A percentile compares a stretch with the other conserved stretches of the same genome.
These are phyloP conservation scores for Gymnopithys bicolor DNA, from an alignment of 2,797 vertebrate species.

Conservation along the genomic window DNA sequence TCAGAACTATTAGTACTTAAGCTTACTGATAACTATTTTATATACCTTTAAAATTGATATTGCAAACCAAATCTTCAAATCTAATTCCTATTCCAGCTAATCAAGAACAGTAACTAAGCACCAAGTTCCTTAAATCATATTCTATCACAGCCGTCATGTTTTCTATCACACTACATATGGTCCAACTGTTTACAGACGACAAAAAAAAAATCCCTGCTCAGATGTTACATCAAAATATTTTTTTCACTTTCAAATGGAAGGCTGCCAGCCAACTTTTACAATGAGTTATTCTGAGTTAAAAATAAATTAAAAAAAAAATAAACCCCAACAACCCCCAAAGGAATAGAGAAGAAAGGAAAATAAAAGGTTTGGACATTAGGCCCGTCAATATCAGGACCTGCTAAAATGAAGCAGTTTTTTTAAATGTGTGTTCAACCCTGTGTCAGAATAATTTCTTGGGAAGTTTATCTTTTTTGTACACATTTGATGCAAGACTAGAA, in stretches of 20 bases:
- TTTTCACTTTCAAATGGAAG: constrained; percentile 80
- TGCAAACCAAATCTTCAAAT: constrained; percentile 51
- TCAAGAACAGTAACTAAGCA: constrained; percentile 74
- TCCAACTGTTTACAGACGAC: constrained; percentile 82
- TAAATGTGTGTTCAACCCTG: not conserved
- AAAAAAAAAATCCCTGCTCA: constrained; percentile 80
- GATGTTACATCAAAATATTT: constrained; percentile 84
- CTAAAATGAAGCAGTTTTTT: constrained; percentile 50
- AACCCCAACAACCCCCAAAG: not conserved
- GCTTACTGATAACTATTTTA: not conserved
- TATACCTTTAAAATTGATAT: constrained; percentile 51
- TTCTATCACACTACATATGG: constrained; percentile 83
- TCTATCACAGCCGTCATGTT: constrained; percentile 79
- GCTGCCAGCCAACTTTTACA: constrained; percentile 79
- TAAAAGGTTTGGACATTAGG: constrained; percentile 57
- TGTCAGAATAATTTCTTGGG: constrained; percentile 30
- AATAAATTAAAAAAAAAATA: not conserved
- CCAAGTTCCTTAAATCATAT: constrained; percentile 71
- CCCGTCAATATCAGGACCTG: constrained; percentile 51
- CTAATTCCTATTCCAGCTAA: constrained; percentile 70
- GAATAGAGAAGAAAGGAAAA: constrained; percentile 1
- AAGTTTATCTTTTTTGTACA: constrained; percentile 63
- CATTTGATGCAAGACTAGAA: constrained; percentile 33
- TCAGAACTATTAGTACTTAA: not conserved
- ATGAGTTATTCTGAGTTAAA: constrained; percentile 69